Percentiles rank a stretch among this genome's conserved stretches.
These are phyloP conservation scores for Odontamblyopus lacepedii DNA, from an alignment of 2,797 vertebrate species.

Conservation along the genomic window DNA sequence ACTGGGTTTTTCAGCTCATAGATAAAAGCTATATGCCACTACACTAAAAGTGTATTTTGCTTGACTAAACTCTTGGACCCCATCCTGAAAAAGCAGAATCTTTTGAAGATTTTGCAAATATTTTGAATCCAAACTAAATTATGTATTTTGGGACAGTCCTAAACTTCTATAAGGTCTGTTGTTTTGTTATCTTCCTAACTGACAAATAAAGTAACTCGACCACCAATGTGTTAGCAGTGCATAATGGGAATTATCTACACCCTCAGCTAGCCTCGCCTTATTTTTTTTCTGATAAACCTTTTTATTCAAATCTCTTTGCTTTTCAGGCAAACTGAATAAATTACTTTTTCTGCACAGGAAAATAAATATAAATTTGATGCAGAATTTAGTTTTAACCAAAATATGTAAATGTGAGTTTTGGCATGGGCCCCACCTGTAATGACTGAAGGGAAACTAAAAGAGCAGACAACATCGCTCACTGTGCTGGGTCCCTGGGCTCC, in stretches of 20 bases:
- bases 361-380: constrained; percentile 16
- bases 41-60: too few relatives aligned
- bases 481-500: constrained; percentile 62
- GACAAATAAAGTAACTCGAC: neutral
- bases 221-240: neutral
- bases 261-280: neutral
- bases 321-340: constrained; percentile 20
- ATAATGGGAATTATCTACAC: neutral
- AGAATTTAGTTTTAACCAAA: constrained; percentile 34
- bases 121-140: neutral
- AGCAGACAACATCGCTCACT: constrained; percentile 69
- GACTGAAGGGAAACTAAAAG: constrained; percentile 70
- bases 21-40: too few relatives aligned
- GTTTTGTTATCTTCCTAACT: neutral
- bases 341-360: constrained; percentile 24
- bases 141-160: neutral
- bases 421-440: constrained; percentile 60
- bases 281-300: neutral
- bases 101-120: neutral
- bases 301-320: constrained; percentile 16
- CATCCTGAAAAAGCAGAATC: neutral
- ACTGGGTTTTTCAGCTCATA: too few relatives aligned
- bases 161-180: neutral
- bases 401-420: constrained; percentile 55
- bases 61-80: neutral